Evolutionary conservation across 2,797 vertebrate species (phyloP).

Genomic region (Threskiornis aethiopicus): DNA sequence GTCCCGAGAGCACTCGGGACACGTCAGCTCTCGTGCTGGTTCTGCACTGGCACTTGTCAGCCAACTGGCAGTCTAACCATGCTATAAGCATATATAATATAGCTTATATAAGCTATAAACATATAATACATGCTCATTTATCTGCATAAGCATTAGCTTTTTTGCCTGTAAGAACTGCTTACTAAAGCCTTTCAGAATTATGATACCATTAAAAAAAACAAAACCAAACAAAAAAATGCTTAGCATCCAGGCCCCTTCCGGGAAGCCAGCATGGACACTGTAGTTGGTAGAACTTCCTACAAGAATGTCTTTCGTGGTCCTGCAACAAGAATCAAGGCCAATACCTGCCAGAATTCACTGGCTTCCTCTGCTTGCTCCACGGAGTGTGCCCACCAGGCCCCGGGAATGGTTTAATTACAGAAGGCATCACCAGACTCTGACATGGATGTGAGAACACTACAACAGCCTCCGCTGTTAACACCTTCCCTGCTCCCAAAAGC

Average conservation of each 20-base stretch:
- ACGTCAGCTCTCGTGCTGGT: background rate
- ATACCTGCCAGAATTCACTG: background rate
- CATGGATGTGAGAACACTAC: accelerated
- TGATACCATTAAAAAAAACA: background rate
- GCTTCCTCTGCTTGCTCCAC: background rate
- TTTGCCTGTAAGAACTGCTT: background rate
- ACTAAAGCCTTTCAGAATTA: background rate
- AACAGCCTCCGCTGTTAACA: background rate
- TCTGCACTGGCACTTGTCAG: background rate
- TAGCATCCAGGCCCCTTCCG: background rate
- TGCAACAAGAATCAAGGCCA: background rate
- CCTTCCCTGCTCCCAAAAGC: background rate
- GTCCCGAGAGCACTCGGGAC: too few relatives aligned
- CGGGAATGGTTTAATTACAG: too few relatives aligned
- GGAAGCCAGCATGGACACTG: background rate
- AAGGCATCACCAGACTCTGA: too few relatives aligned
- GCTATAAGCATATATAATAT: accelerated
- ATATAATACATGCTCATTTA: accelerated
- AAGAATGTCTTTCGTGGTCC: background rate
- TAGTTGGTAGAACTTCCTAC: background rate
- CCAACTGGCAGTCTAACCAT: background rate
- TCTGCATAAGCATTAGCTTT: background rate
- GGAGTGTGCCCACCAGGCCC: background rate
- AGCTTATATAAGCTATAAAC: background rate
- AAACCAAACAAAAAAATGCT: background rate